These are phyloP conservation scores for Bolinopsis microptera DNA, from an alignment of 37 sponge, comb jelly and placozoan genomes.

Conservation along the genomic window DNA sequence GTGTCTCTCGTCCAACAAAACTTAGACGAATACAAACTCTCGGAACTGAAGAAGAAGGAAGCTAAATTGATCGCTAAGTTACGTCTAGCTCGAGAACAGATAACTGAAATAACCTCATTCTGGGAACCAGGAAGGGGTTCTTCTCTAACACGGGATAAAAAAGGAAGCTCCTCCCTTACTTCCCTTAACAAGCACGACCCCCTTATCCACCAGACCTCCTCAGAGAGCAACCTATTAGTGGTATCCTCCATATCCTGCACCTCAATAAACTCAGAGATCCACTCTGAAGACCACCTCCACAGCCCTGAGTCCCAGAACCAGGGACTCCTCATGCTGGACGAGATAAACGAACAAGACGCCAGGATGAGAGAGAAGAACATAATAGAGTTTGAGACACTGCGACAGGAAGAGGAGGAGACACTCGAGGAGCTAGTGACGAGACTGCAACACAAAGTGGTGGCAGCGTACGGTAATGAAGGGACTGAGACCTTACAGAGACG, in stretches of 20 bases:
- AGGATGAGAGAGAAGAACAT: slow-evolving; percentile 36
- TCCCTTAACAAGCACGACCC: background rate
- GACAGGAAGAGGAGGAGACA: slow-evolving; percentile 51
- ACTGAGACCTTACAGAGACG: slow-evolving; percentile 60
- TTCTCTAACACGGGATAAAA: background rate
- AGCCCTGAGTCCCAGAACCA: background rate
- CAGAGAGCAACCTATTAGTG: background rate
- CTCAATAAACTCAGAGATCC: background rate
- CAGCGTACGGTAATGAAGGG: background rate
- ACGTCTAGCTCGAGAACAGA: background rate
- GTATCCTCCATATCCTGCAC: slow-evolving; percentile 4
- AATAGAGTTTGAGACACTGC: slow-evolving; percentile 49
- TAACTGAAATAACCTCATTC: background rate
- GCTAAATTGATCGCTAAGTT: slow-evolving; percentile 28
- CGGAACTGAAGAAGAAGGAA: slow-evolving; percentile 42
- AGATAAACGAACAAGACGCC: slow-evolving; percentile 24
- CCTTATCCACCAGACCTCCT: background rate
- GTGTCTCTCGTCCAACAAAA: background rate
- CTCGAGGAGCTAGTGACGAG: slow-evolving; percentile 19
- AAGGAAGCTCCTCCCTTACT: background rate
- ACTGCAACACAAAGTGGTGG: slow-evolving; percentile 52
- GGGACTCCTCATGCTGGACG: background rate
- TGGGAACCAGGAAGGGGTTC: background rate
- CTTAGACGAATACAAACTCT: slow-evolving; percentile 19
- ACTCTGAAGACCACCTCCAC: background rate